These are phyloP conservation scores for Panagrolaimus sp. DNA, from an alignment of 1,140 invertebrate species.

Conservation along the genomic window DNA sequence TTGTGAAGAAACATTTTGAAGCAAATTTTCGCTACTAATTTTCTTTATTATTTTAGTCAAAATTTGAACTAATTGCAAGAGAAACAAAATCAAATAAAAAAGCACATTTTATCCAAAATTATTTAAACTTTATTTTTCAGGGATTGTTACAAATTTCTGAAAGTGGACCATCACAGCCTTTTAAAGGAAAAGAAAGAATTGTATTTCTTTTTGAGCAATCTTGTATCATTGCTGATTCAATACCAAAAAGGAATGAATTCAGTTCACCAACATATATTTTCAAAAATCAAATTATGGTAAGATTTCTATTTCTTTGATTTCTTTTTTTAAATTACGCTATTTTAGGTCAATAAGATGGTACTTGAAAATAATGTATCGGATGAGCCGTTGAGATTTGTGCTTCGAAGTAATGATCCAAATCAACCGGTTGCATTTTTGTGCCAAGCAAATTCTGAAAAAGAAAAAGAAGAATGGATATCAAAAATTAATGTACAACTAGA, in stretches of 20 bases:
- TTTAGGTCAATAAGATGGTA: slow-evolving; percentile 55
- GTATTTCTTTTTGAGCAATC: slow-evolving; percentile 95
- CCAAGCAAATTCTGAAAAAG: slow-evolving; percentile 45
- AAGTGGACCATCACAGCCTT: slow-evolving; percentile 50
- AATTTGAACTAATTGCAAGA: too few species aligned
- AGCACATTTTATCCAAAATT: too few species aligned
- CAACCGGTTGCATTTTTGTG: slow-evolving; percentile 46
- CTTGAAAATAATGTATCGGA: slow-evolving; percentile 44
- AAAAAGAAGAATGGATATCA: slow-evolving; percentile 53
- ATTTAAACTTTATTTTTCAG: slow-evolving; percentile 38
- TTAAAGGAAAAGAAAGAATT: slow-evolving; percentile 78
- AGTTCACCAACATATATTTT: slow-evolving; percentile 89
- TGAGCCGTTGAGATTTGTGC: slow-evolving; percentile 52
- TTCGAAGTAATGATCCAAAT: slow-evolving; percentile 48
- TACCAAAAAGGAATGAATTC: slow-evolving; percentile 76
- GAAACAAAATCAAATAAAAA: too few species aligned
- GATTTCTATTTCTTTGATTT: not conserved
- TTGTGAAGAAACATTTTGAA: not conserved
- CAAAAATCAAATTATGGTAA: slow-evolving; percentile 91
- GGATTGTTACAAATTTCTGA: slow-evolving; percentile 76
- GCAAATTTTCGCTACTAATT: slow-evolving; percentile 14
- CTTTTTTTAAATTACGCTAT: not conserved
- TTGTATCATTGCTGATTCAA: slow-evolving; percentile 55
- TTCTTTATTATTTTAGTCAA: not conserved
- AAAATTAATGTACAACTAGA: slow-evolving; percentile 48